These are phyloP conservation scores for Rhopilema esculentum DNA, from an alignment of 30 jellyfish, hydroid and myxozoan species.

Conservation along the genomic window DNA sequence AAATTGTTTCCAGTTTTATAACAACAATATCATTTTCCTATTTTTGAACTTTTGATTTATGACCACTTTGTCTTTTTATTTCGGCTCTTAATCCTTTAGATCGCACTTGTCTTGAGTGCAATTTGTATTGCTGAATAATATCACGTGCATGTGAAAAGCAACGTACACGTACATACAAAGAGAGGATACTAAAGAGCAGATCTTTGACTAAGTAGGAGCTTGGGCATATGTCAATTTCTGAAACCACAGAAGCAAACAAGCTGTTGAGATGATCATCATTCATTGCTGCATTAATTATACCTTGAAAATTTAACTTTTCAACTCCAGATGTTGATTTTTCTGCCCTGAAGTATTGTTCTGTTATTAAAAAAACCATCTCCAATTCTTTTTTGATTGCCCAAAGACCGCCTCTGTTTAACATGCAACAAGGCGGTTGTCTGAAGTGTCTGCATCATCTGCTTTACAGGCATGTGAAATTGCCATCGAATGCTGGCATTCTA, in stretches of 20 bases:
- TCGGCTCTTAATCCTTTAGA: constrained; percentile 22
- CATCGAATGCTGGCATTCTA: constrained; percentile 20
- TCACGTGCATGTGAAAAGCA: constrained; percentile 38
- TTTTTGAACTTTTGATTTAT: not conserved
- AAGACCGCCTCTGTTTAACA: constrained; percentile 36
- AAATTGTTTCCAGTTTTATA: not conserved
- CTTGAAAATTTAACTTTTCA: constrained; percentile 4
- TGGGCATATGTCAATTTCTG: constrained; percentile 27
- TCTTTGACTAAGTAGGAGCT: constrained; percentile 12
- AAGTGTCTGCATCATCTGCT: constrained; percentile 21
- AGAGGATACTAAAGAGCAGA: constrained; percentile 10
- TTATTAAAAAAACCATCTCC: constrained; percentile 3
- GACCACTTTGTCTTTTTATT: constrained; percentile 15
- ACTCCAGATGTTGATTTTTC: constrained; percentile 9
- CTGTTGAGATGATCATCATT: constrained; percentile 10
- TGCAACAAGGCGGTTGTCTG: constrained; percentile 15
- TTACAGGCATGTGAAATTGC: constrained; percentile 27
- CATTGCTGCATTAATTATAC: constrained; percentile 2
- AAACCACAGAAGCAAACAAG: constrained; percentile 3
- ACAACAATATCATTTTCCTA: not conserved
- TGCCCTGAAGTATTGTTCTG: constrained; percentile 14
- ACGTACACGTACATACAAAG: constrained; percentile 38
- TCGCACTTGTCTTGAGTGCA: constrained; percentile 12
- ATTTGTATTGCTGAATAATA: constrained; percentile 21
- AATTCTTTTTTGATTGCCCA: constrained; percentile 1